Base-by-base conservation (phyloP, 1,140 invertebrate genomes). In the Sitophilus oryzae region DNA sequence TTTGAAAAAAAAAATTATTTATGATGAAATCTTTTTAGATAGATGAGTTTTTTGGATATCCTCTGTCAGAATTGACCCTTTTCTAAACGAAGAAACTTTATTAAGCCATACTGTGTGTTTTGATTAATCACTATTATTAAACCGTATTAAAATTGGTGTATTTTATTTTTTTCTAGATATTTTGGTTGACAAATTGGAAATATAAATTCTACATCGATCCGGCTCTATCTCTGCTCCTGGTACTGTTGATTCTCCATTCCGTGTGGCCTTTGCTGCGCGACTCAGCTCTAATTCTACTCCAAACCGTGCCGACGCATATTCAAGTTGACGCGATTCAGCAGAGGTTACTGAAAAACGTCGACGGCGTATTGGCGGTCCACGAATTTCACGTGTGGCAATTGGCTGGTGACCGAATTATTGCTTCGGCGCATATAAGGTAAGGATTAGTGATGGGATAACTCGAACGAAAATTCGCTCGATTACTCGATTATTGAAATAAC, bases 341-440 rank as follows among this genome's bases (percentile, higher is more conserved):
- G 57, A 79, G 86, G 40, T 71, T 95, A n/a, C 66, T 93, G 22
- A 82, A 87, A 62, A 91, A 85, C 71, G 87, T 94, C 9, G 91
- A 94, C 65, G 91, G 91, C 1, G 89, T 95, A 11, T 72, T 94
- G 38, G 90, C 91, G 1, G 89, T 96, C 16, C 93, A 96, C 64
- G 92, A 96, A 71, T 93, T 96, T 68, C 92, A 95, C 66, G 89
- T 95, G 1, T 95, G 92, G 92, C 90, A 93, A 71, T 76, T 95
- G 56, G 91, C 91, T 16, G 90, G 90, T 1, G 90, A 94, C 71
- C 79, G 91, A 59, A 93, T 94, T 49, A 94, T 96, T 63, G 92
- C 91, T 42, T 93, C 91, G 6, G 91, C 91, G 2, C 92, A 96
- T 66, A 93, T 96, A 66, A 83, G 85, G 80, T 88, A 74, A 57